phyloP scores from a whole-genome alignment of 2,888 invertebrate genomes.

The Tiphia femorata region DNA sequence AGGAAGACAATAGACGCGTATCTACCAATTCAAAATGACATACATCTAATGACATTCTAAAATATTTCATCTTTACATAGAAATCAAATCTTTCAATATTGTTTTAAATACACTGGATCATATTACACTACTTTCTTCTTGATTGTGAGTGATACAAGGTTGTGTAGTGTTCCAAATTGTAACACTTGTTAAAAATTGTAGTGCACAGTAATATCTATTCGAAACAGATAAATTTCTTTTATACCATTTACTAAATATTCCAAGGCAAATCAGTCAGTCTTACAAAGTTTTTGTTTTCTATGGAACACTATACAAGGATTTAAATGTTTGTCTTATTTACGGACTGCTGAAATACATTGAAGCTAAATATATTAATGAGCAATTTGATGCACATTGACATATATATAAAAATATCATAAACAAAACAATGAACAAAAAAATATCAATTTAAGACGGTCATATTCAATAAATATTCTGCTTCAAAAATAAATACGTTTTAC shows the following conservation, averaged over 20 bases:
- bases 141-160: too few species aligned
- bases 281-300: constrained; percentile 41
- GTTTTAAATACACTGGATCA: neutral
- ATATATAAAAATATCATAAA: too few species aligned
- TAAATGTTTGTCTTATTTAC: constrained; percentile 10
- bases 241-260: constrained; percentile 6
- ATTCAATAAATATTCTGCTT: too few species aligned
- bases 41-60: constrained; percentile 26
- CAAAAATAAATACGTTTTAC: too few species aligned
- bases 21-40: constrained; percentile 26
- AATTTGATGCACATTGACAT: too few species aligned
- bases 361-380: constrained; percentile 10
- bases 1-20: constrained; percentile 48
- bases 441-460: too few species aligned
- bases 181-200: neutral
- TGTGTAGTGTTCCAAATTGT: neutral
- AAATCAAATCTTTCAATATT: neutral
- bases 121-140: neutral
- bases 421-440: too few species aligned
- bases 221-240: neutral
- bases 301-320: constrained; percentile 3
- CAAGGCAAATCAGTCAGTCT: constrained; percentile 64
- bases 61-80: constrained; percentile 20
- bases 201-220: neutral
- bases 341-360: constrained; percentile 13